Percentiles rank a stretch among this genome's conserved stretches.
Evolutionary conservation across 2,888 invertebrate species (phyloP).

Genomic region (Dryobota labecula): DNA sequence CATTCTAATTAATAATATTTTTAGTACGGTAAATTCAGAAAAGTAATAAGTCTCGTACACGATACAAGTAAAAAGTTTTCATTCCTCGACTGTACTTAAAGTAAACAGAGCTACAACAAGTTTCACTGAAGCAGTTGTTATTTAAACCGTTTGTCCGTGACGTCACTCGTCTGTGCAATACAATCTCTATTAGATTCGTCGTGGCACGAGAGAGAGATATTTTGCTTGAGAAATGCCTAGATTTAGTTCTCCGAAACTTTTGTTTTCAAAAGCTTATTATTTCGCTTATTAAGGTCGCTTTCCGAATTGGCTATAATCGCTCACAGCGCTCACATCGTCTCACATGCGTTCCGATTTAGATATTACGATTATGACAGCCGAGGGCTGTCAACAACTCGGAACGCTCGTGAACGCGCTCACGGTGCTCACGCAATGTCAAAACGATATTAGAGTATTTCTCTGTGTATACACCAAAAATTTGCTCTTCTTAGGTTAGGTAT

Average conservation of each 20-base stretch:
- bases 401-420: too few relatives aligned
- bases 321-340: too few relatives aligned
- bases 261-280: conserved; percentile 7
- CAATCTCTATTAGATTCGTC: conserved; percentile 38
- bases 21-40: background rate
- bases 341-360: too few relatives aligned
- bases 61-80: background rate
- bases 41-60: background rate
- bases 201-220: conserved; percentile 10
- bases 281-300: background rate
- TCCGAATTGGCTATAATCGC: too few relatives aligned
- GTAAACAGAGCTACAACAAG: conserved; percentile 23
- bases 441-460: too few relatives aligned
- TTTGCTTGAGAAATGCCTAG: conserved; percentile 3
- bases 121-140: conserved; percentile 44
- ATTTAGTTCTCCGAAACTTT: conserved; percentile 9
- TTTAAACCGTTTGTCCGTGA: conserved; percentile 34
- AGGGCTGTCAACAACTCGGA: too few relatives aligned
- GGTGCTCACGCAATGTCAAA: too few relatives aligned
- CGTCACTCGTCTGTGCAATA: conserved; percentile 36
- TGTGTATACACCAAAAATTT: too few relatives aligned
- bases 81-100: conserved; percentile 4
- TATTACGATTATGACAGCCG: too few relatives aligned
- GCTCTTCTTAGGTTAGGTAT: too few relatives aligned
- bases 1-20: too few relatives aligned